Evolutionary conservation across 2,113 vertebrate species (phyloP).

Genomic region (Todiramphus chloris): DNA sequence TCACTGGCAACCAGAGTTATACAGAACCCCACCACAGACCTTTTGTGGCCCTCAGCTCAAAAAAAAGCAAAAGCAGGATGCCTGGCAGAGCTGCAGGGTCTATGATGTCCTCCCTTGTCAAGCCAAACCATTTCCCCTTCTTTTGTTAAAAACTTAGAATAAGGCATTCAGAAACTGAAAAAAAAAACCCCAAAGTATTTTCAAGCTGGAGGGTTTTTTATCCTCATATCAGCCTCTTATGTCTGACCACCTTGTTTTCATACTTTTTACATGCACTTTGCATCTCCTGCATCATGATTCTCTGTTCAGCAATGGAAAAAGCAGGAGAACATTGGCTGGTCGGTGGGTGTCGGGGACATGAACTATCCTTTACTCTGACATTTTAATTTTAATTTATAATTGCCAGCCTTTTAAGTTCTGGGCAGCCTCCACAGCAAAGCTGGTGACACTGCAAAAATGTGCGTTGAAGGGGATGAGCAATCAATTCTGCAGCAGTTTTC

Average conservation of each 20-base stretch:
- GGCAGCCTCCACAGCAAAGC: background rate
- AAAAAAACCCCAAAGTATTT: constrained; percentile 16
- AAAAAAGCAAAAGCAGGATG: constrained; percentile 51
- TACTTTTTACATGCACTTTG: background rate
- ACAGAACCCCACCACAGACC: constrained; percentile 54
- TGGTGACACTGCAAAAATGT: background rate
- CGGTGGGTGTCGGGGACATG: background rate
- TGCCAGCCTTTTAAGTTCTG: background rate
- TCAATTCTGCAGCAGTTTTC: background rate
- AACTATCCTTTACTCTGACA: background rate
- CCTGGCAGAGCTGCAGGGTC: background rate
- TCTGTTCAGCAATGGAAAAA: constrained; percentile 40
- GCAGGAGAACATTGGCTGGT: background rate
- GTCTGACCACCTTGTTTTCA: background rate
- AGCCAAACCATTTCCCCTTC: background rate
- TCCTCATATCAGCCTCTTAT: background rate
- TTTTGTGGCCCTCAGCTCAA: constrained; percentile 56
- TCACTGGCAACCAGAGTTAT: constrained; percentile 51
- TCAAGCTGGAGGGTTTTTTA: constrained; percentile 33
- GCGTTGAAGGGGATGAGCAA: background rate
- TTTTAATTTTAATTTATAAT: constrained; percentile 7
- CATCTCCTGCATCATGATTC: background rate
- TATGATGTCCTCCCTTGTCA: background rate
- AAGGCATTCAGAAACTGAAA: constrained; percentile 34
- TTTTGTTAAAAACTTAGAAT: constrained; percentile 42